phyloP scores from a whole-genome alignment of 92 coral and sea anemone species.

The Umimayanthus chanpuru region DNA sequence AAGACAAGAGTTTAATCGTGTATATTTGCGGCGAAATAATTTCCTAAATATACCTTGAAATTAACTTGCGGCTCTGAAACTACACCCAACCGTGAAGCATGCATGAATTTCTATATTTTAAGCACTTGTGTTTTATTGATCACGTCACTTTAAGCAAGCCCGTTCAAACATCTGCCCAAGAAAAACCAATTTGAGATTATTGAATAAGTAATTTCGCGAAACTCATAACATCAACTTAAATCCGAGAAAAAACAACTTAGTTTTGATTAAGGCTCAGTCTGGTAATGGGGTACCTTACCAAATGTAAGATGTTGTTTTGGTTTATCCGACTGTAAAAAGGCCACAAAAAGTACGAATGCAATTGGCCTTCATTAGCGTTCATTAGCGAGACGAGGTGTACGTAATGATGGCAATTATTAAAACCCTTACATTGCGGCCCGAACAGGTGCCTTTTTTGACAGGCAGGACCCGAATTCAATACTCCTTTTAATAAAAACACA shows the following conservation, averaged over 20 bases:
- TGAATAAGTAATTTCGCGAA: constrained; percentile 37
- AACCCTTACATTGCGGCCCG: constrained; percentile 46
- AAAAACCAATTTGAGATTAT: constrained; percentile 29
- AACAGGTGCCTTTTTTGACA: constrained; percentile 85
- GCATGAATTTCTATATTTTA: background rate
- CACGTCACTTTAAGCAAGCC: constrained; percentile 23
- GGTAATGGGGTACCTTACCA: constrained; percentile 40
- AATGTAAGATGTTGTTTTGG: constrained; percentile 64
- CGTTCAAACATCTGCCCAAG: constrained; percentile 32
- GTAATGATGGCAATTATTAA: constrained; percentile 83
- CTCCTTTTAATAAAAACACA: constrained; percentile 71
- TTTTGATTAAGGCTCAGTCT: constrained; percentile 54
- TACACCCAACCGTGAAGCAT: background rate
- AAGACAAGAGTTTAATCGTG: constrained; percentile 16
- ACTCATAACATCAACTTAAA: constrained; percentile 28
- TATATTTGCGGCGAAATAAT: background rate
- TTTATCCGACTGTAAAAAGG: constrained; percentile 67
- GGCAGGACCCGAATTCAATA: constrained; percentile 70
- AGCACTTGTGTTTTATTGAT: constrained; percentile 7
- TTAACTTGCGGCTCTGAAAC: constrained; percentile 3
- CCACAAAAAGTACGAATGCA: constrained; percentile 64
- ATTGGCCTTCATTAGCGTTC: constrained; percentile 93
- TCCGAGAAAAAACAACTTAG: constrained; percentile 47
- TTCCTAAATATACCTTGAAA: background rate
- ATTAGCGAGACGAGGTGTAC: constrained; percentile 76